Conservation (phyloP, 2,888 invertebrate species). For the Phengaris arion region DNA sequence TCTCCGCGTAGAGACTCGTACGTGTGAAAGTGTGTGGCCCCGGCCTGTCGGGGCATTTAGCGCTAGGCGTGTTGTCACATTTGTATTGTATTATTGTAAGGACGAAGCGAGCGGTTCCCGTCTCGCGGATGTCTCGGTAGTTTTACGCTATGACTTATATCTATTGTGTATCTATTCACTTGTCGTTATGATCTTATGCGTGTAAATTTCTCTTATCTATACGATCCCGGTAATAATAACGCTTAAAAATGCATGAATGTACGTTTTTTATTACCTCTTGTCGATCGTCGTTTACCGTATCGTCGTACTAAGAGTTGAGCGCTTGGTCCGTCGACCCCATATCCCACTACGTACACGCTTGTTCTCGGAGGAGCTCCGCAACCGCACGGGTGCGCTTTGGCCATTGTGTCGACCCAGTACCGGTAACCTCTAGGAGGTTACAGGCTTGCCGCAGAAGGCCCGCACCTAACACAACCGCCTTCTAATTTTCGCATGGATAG, state of each 20-base stretch:
- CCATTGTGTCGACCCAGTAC: constrained; percentile 72
- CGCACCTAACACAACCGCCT: constrained; percentile 78
- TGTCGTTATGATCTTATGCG: constrained; percentile 76
- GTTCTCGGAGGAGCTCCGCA: constrained; percentile 71
- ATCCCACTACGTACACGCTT: constrained; percentile 79
- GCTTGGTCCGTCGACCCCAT: constrained; percentile 74
- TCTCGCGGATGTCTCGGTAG: constrained; percentile 75
- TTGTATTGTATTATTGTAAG: constrained; percentile 77
- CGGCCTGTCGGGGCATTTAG: constrained; percentile 73
- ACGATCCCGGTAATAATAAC: constrained; percentile 92
- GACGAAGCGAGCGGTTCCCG: constrained; percentile 72
- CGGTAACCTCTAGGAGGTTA: constrained; percentile 53
- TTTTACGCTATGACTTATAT: constrained; percentile 74
- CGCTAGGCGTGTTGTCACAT: constrained; percentile 78
- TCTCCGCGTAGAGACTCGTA: constrained; percentile 76
- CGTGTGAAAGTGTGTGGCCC: constrained; percentile 70
- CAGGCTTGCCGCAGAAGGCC: constrained; percentile 74
- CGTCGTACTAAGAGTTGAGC: constrained; percentile 76
- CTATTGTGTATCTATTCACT: constrained; percentile 74
- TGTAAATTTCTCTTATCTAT: constrained; percentile 78
- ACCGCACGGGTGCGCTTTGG: constrained; percentile 76
- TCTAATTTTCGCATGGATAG: constrained; percentile 79
- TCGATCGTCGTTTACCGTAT: constrained; percentile 74
- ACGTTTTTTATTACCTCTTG: constrained; percentile 84
- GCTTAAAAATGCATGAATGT: constrained; percentile 91